Evolutionary conservation across 23 tunicate genomes (phyloP).

Genomic region (Aplidium turbinatum): DNA sequence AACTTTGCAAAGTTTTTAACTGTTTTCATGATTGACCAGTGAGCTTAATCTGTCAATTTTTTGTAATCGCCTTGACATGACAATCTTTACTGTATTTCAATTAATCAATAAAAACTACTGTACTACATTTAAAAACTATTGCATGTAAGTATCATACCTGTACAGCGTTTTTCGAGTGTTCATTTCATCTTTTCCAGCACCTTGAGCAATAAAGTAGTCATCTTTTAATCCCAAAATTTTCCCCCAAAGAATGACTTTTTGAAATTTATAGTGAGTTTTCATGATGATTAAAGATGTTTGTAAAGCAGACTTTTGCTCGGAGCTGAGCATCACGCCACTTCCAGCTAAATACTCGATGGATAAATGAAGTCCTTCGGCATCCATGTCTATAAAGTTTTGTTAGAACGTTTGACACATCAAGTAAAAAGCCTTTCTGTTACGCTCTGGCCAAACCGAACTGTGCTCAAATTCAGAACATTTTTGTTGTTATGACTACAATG

Average conservation of each 20-base stretch:
- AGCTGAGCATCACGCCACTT: conserved; percentile 82
- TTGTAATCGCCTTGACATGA: too few relatives aligned
- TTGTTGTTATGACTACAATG: too few relatives aligned
- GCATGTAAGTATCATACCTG: conserved; percentile 57
- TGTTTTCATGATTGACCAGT: too few relatives aligned
- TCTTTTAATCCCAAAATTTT: conserved; percentile 82
- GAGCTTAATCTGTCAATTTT: too few relatives aligned
- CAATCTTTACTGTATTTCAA: too few relatives aligned
- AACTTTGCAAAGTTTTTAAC: too few relatives aligned
- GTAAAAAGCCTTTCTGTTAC: too few relatives aligned
- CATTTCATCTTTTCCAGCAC: conserved; percentile 82
- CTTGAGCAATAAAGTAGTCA: conserved; percentile 94
- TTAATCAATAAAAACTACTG: not conserved
- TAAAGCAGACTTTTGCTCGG: conserved; percentile 86
- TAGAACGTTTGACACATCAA: too few relatives aligned
- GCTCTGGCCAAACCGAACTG: too few relatives aligned
- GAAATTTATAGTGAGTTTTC: conserved; percentile 84
- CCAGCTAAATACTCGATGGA: conserved; percentile 69
- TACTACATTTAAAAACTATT: not conserved
- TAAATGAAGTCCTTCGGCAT: conserved; percentile 73
- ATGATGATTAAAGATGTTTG: conserved; percentile 87
- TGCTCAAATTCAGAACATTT: too few relatives aligned
- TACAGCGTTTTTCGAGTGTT: conserved; percentile 59
- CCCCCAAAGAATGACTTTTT: conserved; percentile 87
- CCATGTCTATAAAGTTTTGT: too few relatives aligned